phyloP scores from a whole-genome alignment of 1,140 invertebrate species.

The Diplogasteroides magnus region DNA sequence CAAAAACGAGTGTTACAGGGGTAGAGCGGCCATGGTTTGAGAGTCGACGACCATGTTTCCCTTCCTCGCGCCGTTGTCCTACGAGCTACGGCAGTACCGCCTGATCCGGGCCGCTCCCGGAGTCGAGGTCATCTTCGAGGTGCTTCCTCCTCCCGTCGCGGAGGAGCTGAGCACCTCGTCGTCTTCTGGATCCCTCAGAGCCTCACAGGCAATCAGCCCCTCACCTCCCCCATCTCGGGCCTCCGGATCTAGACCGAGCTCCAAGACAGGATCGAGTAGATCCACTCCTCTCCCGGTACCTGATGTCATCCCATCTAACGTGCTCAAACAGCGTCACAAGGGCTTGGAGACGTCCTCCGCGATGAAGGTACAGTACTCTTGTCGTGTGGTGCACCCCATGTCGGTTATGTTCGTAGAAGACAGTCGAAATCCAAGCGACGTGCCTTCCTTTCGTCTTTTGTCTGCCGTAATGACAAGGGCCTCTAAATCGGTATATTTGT shows the following conservation, averaged over 20 bases:
- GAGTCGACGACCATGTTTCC: not conserved
- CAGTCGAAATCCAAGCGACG: too few relatives aligned
- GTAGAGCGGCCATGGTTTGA: not conserved
- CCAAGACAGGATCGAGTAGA: not conserved
- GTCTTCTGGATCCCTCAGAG: not conserved
- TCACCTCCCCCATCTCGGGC: not conserved
- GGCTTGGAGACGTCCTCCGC: constrained; percentile 40
- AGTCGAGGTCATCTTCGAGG: not conserved
- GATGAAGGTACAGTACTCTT: constrained; percentile 24
- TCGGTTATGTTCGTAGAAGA: not conserved
- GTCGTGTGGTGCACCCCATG: not conserved
- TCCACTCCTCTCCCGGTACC: constrained; percentile 21
- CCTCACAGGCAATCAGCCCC: not conserved
- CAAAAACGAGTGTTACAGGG: not conserved
- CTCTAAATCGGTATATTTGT: too few relatives aligned
- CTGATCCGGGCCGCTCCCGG: not conserved
- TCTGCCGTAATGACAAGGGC: too few relatives aligned
- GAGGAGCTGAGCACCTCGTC: not conserved
- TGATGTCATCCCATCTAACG: constrained; percentile 16
- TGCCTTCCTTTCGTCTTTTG: too few relatives aligned
- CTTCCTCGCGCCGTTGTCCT: not conserved
- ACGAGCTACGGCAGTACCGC: not conserved
- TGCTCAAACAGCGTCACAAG: constrained; percentile 23
- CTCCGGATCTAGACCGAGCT: not conserved
- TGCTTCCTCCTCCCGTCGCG: not conserved